Conservation (phyloP, 2,113 vertebrate species). For the mouse (Mus musculus) region GRCm39 chr5:51667501-51668000, state of each 20-base stretch:
- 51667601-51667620: slow-evolving; percentile 47
- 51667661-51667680: neutral
- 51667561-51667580: slow-evolving; percentile 34
- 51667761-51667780: slow-evolving; percentile 58
- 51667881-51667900: neutral
- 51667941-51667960: neutral
- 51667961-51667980: neutral
- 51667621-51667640: slow-evolving; percentile 19
- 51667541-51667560: slow-evolving; percentile 47
- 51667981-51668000: no score
- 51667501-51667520: slow-evolving; percentile 26
- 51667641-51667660: neutral
- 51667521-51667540: slow-evolving; percentile 55
- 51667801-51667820: neutral
- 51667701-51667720: slow-evolving; percentile 5
- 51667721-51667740: neutral
- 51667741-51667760: neutral
- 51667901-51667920: neutral
- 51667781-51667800: neutral
- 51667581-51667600: slow-evolving; percentile 44
- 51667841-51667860: neutral
- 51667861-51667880: neutral
- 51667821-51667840: neutral
- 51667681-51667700: neutral
- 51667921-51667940: neutral